These are phyloP conservation scores for Drosophila parabipectinata DNA, from an alignment of 1,140 invertebrate genomes.

Conservation along the genomic window DNA sequence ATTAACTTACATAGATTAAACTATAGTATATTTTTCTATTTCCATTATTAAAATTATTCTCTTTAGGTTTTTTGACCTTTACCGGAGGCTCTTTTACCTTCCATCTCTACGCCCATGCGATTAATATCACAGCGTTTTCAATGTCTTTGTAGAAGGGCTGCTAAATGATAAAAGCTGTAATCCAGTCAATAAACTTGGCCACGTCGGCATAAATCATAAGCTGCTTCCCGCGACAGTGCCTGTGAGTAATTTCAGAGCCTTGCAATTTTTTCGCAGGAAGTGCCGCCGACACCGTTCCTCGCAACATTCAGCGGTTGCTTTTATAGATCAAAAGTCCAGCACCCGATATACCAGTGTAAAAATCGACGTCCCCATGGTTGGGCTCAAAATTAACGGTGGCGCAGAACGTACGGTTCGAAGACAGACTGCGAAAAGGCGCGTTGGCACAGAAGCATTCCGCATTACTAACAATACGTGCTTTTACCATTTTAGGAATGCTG, in stretches of 20 bases:
- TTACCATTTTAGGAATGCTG: constrained; percentile 60
- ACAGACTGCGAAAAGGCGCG: constrained; percentile 59
- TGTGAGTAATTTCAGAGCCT: not conserved
- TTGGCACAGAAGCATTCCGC: constrained; percentile 71
- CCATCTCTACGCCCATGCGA: constrained; percentile 6
- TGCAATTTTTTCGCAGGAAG: constrained; percentile 26
- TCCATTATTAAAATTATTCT: not conserved
- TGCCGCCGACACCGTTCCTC: constrained; percentile 78
- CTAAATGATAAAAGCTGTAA: constrained; percentile 78
- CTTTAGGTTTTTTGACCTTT: not conserved
- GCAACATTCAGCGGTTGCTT: constrained; percentile 79
- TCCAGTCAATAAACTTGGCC: constrained; percentile 83
- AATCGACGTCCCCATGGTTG: constrained; percentile 5
- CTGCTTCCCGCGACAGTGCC: constrained; percentile 58
- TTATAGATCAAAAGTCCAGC: constrained; percentile 73
- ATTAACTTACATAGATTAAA: not conserved
- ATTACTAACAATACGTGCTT: constrained; percentile 74
- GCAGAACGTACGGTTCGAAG: constrained; percentile 83
- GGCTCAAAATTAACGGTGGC: constrained; percentile 60
- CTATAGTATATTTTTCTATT: not conserved
- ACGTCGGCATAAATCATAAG: constrained; percentile 83
- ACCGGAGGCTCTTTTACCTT: not conserved
- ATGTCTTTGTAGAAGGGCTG: not conserved
- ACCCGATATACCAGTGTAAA: constrained; percentile 82
- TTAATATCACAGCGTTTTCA: constrained; percentile 39